Evolutionary conservation across 2,888 invertebrate genomes (phyloP), one percentile per base, ranked within the genome.

Genomic region (Colletes collaris): DNA sequence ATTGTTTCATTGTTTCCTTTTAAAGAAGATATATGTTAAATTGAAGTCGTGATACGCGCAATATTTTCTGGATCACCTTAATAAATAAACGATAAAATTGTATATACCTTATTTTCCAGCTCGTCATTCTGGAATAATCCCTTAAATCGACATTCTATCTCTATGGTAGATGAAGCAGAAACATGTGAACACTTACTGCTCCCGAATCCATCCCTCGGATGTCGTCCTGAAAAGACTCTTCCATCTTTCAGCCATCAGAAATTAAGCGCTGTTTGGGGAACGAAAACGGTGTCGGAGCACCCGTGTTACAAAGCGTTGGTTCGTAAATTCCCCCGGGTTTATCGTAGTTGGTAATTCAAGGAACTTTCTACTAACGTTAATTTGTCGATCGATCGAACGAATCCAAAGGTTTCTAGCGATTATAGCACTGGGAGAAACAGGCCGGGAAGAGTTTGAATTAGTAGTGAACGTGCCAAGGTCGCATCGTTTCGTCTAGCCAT

Each of bases 161-260:
- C 44, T 8, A 46, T 46, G 44, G 44, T 46, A 8, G 3, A 8
- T 8, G 7, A 7, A 46, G 44, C 44, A 46, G 44, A 46, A 46
- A 8, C 44, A 8, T 46, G 10, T 8, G 52, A 44, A 37, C 52
- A 66, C 44, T 46, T 44, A 66, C 56, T 50, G 19, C 50, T 52
- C 52, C 35, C 40, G 58, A 68, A 59, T 37, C 56, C 44, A 27
- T 13, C 44, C 16, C 52, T 40, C 35, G 27, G 44, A 59, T 58
- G 40, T 37, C 52, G 44, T 11, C 66, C 52, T 52, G 52, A 65
- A 67, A 74, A 55, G 53, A 56, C 55, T 44, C 44, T 37, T 7
- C 7, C 35, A 13, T 37, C 67, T 19, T 49, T 50, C 35, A 64
- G 53, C 59, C 19, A 44, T 52, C 35, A 60, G 62, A 60, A 53